phyloP scores from a whole-genome alignment of 2,797 vertebrate species.

The Cyclura pinguis region DNA sequence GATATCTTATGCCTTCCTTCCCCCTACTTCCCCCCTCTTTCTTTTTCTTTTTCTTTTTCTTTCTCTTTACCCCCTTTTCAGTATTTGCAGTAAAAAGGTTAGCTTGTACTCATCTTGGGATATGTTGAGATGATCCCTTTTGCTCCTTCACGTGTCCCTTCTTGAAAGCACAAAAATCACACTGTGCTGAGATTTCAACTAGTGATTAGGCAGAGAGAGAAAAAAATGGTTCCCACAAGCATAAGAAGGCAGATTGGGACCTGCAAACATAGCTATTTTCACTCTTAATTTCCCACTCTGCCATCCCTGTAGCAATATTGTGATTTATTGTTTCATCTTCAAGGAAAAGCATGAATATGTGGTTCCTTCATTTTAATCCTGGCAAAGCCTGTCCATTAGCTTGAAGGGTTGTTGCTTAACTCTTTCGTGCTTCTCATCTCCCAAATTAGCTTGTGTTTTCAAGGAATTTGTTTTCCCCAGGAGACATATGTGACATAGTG shows the following conservation, averaged over 20 bases:
- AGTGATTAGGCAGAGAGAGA: slow-evolving; percentile 49
- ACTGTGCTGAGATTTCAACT: slow-evolving; percentile 51
- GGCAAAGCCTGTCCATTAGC: slow-evolving; percentile 58
- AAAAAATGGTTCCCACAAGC: not conserved
- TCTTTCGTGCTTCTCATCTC: not conserved
- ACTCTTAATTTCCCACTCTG: slow-evolving; percentile 64
- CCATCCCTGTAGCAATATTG: slow-evolving; percentile 59
- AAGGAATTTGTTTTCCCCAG: not conserved
- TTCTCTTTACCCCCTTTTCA: too few relatives aligned
- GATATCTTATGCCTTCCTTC: too few relatives aligned
- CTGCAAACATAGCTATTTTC: slow-evolving; percentile 59
- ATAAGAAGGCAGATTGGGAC: slow-evolving; percentile 60
- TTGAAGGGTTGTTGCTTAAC: slow-evolving; percentile 45
- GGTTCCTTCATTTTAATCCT: slow-evolving; percentile 34
- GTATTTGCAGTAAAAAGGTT: not conserved
- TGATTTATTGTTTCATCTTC: slow-evolving; percentile 51
- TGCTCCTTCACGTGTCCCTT: slow-evolving; percentile 45
- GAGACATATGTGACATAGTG: not conserved
- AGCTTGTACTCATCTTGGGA: not conserved
- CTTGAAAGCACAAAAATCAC: slow-evolving; percentile 60
- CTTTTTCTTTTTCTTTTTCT: too few relatives aligned
- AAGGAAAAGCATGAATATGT: slow-evolving; percentile 42
- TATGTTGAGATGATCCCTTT: not conserved
- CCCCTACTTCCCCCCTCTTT: too few relatives aligned
- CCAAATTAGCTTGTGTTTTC: not conserved